A percentile compares a stretch with the other conserved stretches of the same genome.
These are phyloP conservation scores for Margaritifera margaritifera DNA, from an alignment of 2,888 invertebrate genomes.

Conservation along the genomic window DNA sequence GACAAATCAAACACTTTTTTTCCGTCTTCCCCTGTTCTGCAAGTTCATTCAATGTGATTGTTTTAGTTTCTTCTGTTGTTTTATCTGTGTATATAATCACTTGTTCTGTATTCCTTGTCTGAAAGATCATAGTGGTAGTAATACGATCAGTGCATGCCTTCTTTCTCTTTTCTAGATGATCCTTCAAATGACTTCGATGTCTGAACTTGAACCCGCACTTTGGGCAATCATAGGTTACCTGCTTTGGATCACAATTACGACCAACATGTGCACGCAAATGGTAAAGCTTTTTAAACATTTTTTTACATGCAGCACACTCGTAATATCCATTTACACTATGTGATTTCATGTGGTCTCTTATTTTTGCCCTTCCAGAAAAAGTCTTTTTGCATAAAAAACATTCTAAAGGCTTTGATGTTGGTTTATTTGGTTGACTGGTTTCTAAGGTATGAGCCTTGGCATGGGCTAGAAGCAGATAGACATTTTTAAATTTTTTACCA, in stretches of 20 bases:
- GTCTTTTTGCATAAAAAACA: no score
- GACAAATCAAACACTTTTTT: constrained; percentile 6
- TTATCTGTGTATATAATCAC: no score
- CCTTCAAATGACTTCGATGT: constrained; percentile 6
- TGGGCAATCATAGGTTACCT: neutral
- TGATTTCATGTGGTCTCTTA: no score
- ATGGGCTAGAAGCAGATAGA: no score
- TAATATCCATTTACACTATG: constrained; percentile 1
- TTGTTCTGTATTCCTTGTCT: no score
- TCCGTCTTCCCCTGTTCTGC: neutral
- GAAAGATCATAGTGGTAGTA: no score
- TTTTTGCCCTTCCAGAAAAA: no score
- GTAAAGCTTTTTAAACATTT: constrained; percentile 3
- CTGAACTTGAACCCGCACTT: constrained; percentile 19
- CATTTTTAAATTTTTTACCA: constrained; percentile 3
- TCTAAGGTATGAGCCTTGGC: no score
- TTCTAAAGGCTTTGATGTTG: no score
- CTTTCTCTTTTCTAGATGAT: constrained; percentile 13
- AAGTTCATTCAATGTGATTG: constrained; percentile 2
- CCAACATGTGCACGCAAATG: constrained; percentile 1
- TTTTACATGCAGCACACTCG: constrained; percentile 4
- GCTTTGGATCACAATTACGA: neutral
- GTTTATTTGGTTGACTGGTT: no score
- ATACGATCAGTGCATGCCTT: neutral
- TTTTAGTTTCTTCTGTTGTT: neutral